Base-by-base conservation (phyloP, 2,888 invertebrate species). In the Craniophora ligustri region DNA sequence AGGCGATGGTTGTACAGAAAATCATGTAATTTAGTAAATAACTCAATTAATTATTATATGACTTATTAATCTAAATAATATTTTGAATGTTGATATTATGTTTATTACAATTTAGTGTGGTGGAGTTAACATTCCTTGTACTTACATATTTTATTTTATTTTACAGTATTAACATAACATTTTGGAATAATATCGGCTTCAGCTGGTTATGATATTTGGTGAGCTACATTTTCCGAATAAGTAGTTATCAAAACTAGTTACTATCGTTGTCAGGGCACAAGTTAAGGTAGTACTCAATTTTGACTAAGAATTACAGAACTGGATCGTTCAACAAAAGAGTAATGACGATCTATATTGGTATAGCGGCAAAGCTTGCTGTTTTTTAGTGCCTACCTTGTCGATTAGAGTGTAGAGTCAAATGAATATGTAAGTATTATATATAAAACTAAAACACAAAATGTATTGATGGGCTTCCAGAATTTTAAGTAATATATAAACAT, bases 131-230 rank as follows among this genome's bases (percentile, higher is more conserved):
- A 67, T 64, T 51, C 42, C 30, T 40, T 56, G 67, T 67, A 68
- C 71, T 70, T 67, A 67, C 34, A 15, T 56, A 50, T 26, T 35
- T 48, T 54, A 61, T 15, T 60, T 57, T 38, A 42, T 54, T 48
- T 67, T 58, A 47, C 51, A 58, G 42, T 38, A 34, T 31, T 40
- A 45, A 42, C 26, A 36, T 44, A 41, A 7, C 51, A 47, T 6
- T 21, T 39, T n/a, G 6, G 18, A 26, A 26, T 35, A 18, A 35
- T 44, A 11, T 41, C 41, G 10, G 13, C 40, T 8, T 30, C 35
- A 11, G 6, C 32, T 28, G 6, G 36, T 28, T 23, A 30, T 41
- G 16, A 40, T 39, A 7, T 39, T 53, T 40, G 50, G 32, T 48
- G 14, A 46, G 45, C 31, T 35, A 28, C 23, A 10, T 23, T 19